Base-by-base conservation (phyloP, 2,113 vertebrate genomes). In the Odobenus rosmarus region DNA sequence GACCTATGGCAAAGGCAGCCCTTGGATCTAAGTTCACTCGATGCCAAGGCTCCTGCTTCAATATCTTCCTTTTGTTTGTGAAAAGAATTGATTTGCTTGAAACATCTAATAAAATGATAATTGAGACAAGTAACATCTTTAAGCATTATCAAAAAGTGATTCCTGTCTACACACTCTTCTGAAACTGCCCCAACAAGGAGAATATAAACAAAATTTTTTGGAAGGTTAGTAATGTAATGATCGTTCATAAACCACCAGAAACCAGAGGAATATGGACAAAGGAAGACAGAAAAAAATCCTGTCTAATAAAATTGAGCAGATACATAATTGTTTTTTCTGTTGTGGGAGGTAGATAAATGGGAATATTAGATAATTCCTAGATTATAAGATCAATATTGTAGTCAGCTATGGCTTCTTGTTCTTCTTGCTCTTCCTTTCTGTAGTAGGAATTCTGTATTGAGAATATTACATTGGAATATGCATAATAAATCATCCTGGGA, bases 51-150 rank as follows among this genome's bases (percentile, higher is more conserved):
- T 91, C 53, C 49, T 87, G 64, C 28, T 85, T 81, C 55, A 82
- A 31, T 55, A 64, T 5, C 36, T 72, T 55, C 26, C 28, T 85
- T 62, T 72, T 26, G 23, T 51, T 74, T 81, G 7, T 87, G 23
- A 87, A 18, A 57, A 64, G 74, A 90, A 80, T 36, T 51, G 4
- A 79, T 39, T 72, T 53, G 61, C n/a, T 86, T 42, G 53, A 49
- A 80, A 86, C 67, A 36, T 49, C 87, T 39, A 94, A 77, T 86
- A 81, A 74, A 86, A 57, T 86, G 85, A 55, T 81, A 81, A 90
- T 61, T 24, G 42, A 71, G 8, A 61, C 4, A 85, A 53, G 6
- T 57, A 14, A 19, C 5, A 21, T 71, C 28, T 67, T 86, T 31
- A 79, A 59, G 15, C n/a, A 42, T 61, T 36, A 42, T 31, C n/a